Percentiles rank a stretch among this genome's conserved stretches.
Evolutionary conservation across 1,140 invertebrate genomes (phyloP).

Genomic region (Metaphire vulgaris): DNA sequence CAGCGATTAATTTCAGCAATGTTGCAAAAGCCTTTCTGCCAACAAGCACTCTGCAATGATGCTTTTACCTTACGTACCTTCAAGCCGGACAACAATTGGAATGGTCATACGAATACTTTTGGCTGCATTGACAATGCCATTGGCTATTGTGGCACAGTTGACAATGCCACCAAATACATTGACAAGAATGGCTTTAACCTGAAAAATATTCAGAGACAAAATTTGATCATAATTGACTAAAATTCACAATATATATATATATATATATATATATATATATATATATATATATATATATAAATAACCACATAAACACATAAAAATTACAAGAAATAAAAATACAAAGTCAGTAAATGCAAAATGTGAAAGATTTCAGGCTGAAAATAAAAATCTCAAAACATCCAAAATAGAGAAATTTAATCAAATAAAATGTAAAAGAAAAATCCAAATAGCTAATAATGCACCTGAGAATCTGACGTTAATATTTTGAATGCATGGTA

Average conservation of each 20-base stretch:
- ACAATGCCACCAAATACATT: conserved; percentile 99
- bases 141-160: conserved; percentile 93
- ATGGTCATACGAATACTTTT: conserved; percentile 72
- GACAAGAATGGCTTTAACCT: conserved; percentile 88
- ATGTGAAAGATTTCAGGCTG: neutral
- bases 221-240: neutral
- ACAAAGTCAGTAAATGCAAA: neutral
- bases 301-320: conserved; percentile 1
- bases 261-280: neutral
- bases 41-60: too few species aligned
- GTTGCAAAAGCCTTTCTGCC: too few species aligned
- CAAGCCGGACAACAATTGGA: conserved; percentile 84
- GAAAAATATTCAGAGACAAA: conserved; percentile 21
- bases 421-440: neutral
- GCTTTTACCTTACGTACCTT: too few species aligned
- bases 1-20: too few species aligned
- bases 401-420: conserved; percentile 2
- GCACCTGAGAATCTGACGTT: conserved; percentile 46
- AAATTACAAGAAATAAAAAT: neutral
- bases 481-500: conserved; percentile 63
- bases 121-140: conserved; percentile 83
- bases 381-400: neutral
- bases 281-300: neutral
- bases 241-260: neutral
- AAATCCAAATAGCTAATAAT: neutral